These are phyloP conservation scores for Coregonus sp. DNA, from an alignment of 2,797 vertebrate genomes.

Conservation along the genomic window DNA sequence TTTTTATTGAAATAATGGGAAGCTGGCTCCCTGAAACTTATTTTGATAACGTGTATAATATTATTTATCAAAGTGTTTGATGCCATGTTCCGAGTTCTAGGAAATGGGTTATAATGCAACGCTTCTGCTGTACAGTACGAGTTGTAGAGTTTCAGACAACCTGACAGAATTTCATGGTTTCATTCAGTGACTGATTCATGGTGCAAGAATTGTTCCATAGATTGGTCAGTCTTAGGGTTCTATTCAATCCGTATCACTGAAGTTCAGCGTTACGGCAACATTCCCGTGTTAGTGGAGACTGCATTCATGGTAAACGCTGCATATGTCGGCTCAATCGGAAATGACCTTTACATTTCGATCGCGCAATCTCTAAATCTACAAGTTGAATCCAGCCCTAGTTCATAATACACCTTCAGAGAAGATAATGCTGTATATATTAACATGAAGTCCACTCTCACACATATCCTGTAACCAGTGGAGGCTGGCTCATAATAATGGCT, in stretches of 20 bases:
- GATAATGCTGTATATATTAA: background rate
- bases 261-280: too few relatives aligned
- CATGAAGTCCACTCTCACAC: constrained; percentile 6
- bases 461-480: background rate
- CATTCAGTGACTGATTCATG: constrained; percentile 13
- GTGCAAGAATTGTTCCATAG: background rate
- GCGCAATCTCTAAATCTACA: background rate
- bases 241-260: too few relatives aligned
- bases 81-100: constrained; percentile 57
- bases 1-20: constrained; percentile 77
- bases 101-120: constrained; percentile 63
- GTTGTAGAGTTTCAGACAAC: background rate
- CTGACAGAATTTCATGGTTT: background rate
- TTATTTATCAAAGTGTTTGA: constrained; percentile 89
- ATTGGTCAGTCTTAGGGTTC: too few relatives aligned
- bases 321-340: too few relatives aligned
- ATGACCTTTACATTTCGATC: too few relatives aligned
- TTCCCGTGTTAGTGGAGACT: too few relatives aligned
- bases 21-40: constrained; percentile 90
- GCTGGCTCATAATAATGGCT: too few relatives aligned
- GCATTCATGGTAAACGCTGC: too few relatives aligned
- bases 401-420: background rate
- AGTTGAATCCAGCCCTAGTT: too few relatives aligned
- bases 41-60: constrained; percentile 87
- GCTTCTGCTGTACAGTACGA: constrained; percentile 29